Evolutionary conservation across 2,797 vertebrate species (phyloP).

Genomic region (Falco columbarius): DNA sequence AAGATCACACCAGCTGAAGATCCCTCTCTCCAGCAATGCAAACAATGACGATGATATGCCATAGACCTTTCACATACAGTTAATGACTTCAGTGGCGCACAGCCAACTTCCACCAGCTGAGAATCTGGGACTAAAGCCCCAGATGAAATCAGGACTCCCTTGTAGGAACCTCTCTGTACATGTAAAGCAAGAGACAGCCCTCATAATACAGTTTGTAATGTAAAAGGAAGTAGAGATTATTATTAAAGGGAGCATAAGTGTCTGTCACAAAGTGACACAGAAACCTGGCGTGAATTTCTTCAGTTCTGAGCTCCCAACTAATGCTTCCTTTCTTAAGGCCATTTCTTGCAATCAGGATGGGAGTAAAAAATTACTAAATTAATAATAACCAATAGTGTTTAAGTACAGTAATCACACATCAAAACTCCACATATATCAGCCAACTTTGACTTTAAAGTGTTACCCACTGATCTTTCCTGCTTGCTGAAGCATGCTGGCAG

Average conservation of each 20-base stretch:
- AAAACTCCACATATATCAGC: neutral
- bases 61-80: neutral
- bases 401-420: neutral
- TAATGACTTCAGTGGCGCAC: neutral
- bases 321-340: neutral
- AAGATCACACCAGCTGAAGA: neutral
- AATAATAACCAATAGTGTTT: neutral
- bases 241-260: neutral
- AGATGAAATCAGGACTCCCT: neutral
- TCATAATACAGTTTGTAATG: neutral
- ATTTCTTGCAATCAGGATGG: neutral
- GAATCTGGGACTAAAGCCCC: conserved; percentile 15
- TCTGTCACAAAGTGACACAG: neutral
- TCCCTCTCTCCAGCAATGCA: neutral
- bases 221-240: neutral
- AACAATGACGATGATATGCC: neutral
- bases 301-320: neutral
- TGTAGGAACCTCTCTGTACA: neutral
- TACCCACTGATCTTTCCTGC: neutral
- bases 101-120: conserved; percentile 7
- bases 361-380: neutral
- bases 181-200: neutral
- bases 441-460: neutral
- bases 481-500: neutral
- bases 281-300: neutral